A percentile compares a stretch with the other conserved stretches of the same genome.
Evolutionary conservation across 1,140 invertebrate genomes (phyloP).

Genomic region (Himalopsyche phryganea): DNA sequence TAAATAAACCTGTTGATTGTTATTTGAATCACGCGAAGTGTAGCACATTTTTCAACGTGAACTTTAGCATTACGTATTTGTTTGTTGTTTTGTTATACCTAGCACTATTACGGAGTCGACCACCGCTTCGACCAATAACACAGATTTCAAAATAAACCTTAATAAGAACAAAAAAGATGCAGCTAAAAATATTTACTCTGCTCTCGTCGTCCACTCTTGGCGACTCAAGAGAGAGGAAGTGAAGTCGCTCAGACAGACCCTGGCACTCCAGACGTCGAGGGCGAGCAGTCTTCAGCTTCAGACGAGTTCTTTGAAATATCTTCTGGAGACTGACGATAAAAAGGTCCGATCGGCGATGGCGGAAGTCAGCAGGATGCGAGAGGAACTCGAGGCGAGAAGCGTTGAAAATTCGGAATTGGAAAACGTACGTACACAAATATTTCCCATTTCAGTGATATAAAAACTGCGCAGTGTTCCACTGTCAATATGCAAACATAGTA

Average conservation of each 20-base stretch:
- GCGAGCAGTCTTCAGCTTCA: conserved; percentile 56
- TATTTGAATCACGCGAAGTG: no score
- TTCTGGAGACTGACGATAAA: conserved; percentile 55
- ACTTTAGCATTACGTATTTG: no score
- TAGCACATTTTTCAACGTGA: no score
- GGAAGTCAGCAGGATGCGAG: conserved; percentile 53
- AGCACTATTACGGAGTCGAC: conserved; percentile 16
- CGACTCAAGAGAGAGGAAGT: conserved; percentile 52
- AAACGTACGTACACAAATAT: conserved; percentile 16
- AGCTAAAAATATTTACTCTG: conserved; percentile 46
- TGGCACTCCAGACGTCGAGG: conserved; percentile 45
- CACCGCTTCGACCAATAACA: conserved; percentile 22
- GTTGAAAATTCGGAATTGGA: conserved; percentile 44
- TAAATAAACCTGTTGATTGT: no score
- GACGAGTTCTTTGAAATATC: conserved; percentile 53
- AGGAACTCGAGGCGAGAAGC: conserved; percentile 46
- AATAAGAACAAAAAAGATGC: conserved; percentile 38
- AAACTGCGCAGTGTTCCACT: no score
- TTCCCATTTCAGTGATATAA: no score
- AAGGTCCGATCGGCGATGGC: conserved; percentile 51
- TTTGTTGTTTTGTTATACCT: not conserved
- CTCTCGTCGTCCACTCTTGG: conserved; percentile 55
- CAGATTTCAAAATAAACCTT: conserved; percentile 31
- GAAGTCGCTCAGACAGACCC: conserved; percentile 44
- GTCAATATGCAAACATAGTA: no score